Evolutionary conservation across 2,888 invertebrate genomes (phyloP), one percentile per base, ranked within the genome.

Genomic region (Creontiades dilutus): DNA sequence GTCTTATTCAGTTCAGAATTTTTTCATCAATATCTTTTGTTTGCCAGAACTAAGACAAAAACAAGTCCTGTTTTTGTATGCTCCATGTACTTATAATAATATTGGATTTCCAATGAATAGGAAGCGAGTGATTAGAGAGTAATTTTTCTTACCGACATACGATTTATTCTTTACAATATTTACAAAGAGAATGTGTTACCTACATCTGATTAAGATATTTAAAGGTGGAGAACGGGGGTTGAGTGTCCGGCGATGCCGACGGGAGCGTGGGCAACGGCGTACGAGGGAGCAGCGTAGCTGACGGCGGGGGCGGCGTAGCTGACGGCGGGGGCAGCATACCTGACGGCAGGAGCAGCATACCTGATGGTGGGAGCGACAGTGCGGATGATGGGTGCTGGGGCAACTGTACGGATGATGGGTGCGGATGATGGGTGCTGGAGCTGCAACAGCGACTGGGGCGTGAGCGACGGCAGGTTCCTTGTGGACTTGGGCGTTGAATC

Each of bases 401-500:
- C 86, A 27, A 81, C 68, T 55, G 68, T 48, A 46, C 68, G 84
- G 87, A 78, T 75, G 88, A 78, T 76, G 2, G 37, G 37, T 37
- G 37, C 37, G 37, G 37, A 37, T 37, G 37, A 37, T 7, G 37
- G 37, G 37, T 37, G 82, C 47, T 14, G 86, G 68, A 28, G 90
- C 89, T 47, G 90, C 86, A 27, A 90, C 86, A 3, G 90, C 91
- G 57, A 91, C 90, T 13, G 91, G 91, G 61, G 91, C 91, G 76
- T 90, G 91, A 13, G 86, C 89, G 7, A 91, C 90, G 23, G 90
- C 87, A 19, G 89, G 90, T 28, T 90, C 90, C 37, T 87, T 87
- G 87, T 87, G 87, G 87, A 87, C 87, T 37, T 75, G 75, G 47
- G 87, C 87, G 76, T 87, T 87, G 87, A 87, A 87, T 75, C 87